These are phyloP conservation scores for Chrysochloris asiatica DNA, from an alignment of 2,113 vertebrate genomes.

Conservation along the genomic window DNA sequence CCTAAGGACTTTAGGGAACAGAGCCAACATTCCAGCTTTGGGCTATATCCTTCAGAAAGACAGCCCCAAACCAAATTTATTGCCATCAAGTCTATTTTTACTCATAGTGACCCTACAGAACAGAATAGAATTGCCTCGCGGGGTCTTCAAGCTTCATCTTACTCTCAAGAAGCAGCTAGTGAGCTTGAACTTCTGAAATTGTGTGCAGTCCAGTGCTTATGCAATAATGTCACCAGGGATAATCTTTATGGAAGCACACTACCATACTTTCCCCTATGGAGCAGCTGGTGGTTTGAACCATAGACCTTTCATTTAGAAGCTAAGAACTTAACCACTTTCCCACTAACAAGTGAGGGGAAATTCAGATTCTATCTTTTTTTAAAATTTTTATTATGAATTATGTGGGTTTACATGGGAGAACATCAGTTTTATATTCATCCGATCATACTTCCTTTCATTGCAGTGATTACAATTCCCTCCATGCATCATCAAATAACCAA, in stretches of 20 bases:
- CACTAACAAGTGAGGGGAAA: background rate
- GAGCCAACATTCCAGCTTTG: background rate
- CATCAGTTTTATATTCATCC: no score
- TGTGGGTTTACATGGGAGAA: no score
- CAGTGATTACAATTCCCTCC: no score
- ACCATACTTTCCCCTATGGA: no score
- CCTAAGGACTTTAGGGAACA: background rate
- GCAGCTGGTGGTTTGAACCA: no score
- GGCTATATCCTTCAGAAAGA: background rate
- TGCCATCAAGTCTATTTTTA: background rate
- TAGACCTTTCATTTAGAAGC: background rate
- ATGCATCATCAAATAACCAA: no score
- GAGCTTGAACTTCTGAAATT: no score
- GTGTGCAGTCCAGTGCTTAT: no score
- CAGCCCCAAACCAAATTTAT: background rate
- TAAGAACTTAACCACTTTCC: background rate
- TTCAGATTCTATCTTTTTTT: background rate
- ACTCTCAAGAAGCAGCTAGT: background rate
- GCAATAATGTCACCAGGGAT: no score
- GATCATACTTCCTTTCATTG: no score
- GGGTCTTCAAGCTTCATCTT: background rate
- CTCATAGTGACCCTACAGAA: background rate
- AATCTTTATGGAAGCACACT: no score
- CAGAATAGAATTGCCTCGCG: background rate
- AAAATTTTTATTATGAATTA: background rate